Evolutionary conservation across 2,113 vertebrate species (phyloP).

Genomic region (Nothocercus nigrocapillus): DNA sequence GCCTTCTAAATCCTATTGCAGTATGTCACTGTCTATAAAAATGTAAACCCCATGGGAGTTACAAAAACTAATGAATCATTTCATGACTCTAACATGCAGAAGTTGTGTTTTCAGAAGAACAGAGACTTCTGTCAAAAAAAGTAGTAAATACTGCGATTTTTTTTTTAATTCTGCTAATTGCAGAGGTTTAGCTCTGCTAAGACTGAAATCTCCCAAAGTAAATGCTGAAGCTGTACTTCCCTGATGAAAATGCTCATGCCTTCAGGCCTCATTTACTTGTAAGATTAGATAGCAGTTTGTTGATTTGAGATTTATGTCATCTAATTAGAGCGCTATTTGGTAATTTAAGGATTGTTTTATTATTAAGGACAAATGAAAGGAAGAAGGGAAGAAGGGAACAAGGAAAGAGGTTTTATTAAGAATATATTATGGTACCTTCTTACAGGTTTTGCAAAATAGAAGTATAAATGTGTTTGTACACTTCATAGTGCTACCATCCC

Average conservation of each 20-base stretch:
- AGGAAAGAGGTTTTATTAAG: background rate
- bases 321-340: background rate
- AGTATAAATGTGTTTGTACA: background rate
- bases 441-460: background rate
- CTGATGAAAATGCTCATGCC: background rate
- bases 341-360: background rate
- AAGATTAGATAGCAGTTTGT: background rate
- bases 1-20: background rate
- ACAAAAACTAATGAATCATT: rapidly evolving
- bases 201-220: background rate
- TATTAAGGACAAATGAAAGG: background rate
- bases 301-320: background rate
- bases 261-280: background rate
- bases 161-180: background rate
- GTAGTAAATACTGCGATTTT: background rate
- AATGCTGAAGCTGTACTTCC: background rate
- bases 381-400: background rate
- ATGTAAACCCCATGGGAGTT: rapidly evolving
- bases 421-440: background rate
- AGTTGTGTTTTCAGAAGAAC: background rate
- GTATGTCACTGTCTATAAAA: background rate
- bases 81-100: background rate
- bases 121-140: background rate
- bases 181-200: background rate
- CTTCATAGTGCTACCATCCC: background rate